Conservation (phyloP, 2,888 invertebrate species). For the Hypomecis punctinalis region DNA sequence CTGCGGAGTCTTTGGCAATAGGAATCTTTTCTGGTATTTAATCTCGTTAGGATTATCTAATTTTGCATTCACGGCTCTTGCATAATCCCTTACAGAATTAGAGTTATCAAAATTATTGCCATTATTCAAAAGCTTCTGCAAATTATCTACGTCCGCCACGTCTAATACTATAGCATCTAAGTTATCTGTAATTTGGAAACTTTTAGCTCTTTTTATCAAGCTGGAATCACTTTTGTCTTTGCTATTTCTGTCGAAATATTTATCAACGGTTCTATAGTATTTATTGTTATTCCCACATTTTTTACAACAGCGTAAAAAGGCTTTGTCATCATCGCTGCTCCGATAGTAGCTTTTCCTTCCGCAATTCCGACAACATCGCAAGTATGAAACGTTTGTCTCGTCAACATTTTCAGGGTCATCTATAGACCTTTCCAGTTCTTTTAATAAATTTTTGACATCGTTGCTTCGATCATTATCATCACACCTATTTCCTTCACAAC, state of each 20-base stretch:
- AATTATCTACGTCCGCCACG: conserved; percentile 43
- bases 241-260: not conserved
- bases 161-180: conserved; percentile 58
- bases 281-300: conserved; percentile 9
- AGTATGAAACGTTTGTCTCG: conserved; percentile 1
- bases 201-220: conserved; percentile 13
- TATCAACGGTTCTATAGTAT: conserved; percentile 1
- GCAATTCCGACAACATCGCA: conserved; percentile 19
- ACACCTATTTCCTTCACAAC: conserved; percentile 28
- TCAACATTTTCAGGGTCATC: conserved; percentile 17
- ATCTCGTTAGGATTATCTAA: not conserved
- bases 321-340: conserved; percentile 2
- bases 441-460: conserved; percentile 7
- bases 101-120: conserved; percentile 12
- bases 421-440: conserved; percentile 5
- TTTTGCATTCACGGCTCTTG: not conserved
- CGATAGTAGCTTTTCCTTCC: conserved; percentile 4
- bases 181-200: conserved; percentile 50
- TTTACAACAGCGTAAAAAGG: conserved; percentile 16
- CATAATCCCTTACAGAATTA: conserved; percentile 9
- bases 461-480: conserved; percentile 15
- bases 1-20: conserved; percentile 49
- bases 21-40: conserved; percentile 4
- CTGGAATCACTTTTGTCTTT: conserved; percentile 1
- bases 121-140: conserved; percentile 28